Conservation (phyloP, 2,797 vertebrate genomes). For the Enteromius trimaculatus region DNA sequence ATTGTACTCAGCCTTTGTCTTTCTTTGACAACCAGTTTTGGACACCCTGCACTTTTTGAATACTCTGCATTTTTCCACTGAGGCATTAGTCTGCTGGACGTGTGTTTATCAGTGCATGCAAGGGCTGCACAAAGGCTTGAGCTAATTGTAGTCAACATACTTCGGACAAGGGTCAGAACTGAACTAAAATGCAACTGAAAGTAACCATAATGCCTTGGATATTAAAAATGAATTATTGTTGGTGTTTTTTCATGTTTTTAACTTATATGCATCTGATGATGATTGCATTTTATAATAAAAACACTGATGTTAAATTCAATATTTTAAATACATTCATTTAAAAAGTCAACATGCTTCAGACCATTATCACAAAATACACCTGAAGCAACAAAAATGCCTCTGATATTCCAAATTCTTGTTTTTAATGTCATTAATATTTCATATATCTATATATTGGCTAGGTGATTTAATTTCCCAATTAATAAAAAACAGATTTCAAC, state of each 20-base stretch:
- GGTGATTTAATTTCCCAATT: background rate
- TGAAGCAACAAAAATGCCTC: background rate
- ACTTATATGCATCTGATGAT: no score
- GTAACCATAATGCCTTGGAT: background rate
- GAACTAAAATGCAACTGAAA: no score
- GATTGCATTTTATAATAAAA: background rate
- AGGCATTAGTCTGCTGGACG: background rate
- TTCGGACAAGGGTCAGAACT: background rate
- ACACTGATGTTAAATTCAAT: background rate
- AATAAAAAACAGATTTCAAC: background rate
- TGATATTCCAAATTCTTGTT: background rate
- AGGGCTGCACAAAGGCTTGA: constrained; percentile 3
- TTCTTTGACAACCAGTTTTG: background rate
- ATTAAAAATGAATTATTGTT: background rate
- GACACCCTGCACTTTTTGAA: constrained; percentile 21
- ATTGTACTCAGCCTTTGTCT: constrained; percentile 27
- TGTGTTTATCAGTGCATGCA: background rate
- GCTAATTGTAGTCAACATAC: background rate
- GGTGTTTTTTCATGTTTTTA: background rate
- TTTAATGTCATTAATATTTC: background rate
- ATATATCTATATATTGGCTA: background rate
- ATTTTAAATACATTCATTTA: background rate
- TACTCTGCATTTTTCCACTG: constrained; percentile 13
- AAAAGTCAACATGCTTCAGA: background rate
- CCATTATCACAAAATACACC: background rate